Base-by-base conservation (phyloP, 2,113 vertebrate genomes). In the Nibea albiflora region DNA sequence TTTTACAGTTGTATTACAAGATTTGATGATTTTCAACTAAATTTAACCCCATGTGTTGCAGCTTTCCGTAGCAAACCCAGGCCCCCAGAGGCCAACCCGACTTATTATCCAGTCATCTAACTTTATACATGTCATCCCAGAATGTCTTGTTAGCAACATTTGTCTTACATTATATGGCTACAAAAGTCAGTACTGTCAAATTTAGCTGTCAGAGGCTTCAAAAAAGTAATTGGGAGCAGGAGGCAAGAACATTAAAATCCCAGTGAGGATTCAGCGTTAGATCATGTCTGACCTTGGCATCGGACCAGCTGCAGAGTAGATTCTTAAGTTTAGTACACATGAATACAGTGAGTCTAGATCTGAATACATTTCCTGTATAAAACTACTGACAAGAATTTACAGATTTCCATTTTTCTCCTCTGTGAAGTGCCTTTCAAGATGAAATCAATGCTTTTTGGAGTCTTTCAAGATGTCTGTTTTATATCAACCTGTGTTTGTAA, bases 71-170 rank as follows among this genome's bases (percentile, higher is more conserved):
- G 31, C 12, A 28, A 64, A 60, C 69, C 7, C 69, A 73, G 54
- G 80, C 68, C 73, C 49, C 75, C 42, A n/a, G 76, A 82, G 80
- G 85, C 64, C 82, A 78, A 84, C 78, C 54, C 50, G 35, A 73
- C 74, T 87, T 84, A 90, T 90, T 90, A 93, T 90, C 77, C 82
- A 87, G 77, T 94, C 74, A 86, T 88, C 72, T 76, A 26, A 72
- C 76, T 84, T 87, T 71, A 75, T 91, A 80, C 80, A 80, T 86
- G 52, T 84, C 39, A 73, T 76, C 77, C 50, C 87, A 83, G 72
- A 83, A 87, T 82, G 86, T 88, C 89, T 91, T 85, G 78, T 94
- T 93, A 91, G 70, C 47, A 88, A 91, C 92, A 93, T 94, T 93
- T 92, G 90, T 92, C 80, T 92, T 86, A 78, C 54, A 90, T 93